A percentile compares a stretch with the other conserved stretches of the same genome.
Conservation (phyloP, 1,140 invertebrate genomes). For the Heterodera carotae region DNA sequence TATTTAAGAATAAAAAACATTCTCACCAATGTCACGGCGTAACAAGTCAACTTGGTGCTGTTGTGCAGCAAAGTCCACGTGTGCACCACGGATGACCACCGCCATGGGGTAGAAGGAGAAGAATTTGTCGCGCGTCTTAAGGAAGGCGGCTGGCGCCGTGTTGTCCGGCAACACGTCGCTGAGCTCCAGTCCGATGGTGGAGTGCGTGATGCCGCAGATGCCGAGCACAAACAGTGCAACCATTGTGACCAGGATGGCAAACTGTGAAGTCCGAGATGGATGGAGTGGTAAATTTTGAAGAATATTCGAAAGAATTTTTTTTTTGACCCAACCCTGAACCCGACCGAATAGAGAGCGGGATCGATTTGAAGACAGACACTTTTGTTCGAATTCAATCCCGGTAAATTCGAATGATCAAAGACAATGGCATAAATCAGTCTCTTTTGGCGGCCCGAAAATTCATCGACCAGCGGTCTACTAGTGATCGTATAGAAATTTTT, state of each 20-base stretch:
- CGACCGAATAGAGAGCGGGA: no score
- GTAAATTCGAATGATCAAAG: no score
- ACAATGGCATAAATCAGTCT: no score
- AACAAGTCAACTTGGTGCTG: conserved; percentile 89
- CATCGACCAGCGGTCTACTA: no score
- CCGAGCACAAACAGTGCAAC: conserved; percentile 71
- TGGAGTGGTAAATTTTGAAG: neutral
- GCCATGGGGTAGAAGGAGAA: conserved; percentile 98
- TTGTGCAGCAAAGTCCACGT: conserved; percentile 93
- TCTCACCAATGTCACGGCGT: conserved; percentile 79
- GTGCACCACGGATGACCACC: conserved; percentile 83
- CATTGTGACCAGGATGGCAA: conserved; percentile 72
- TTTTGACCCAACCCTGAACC: no score
- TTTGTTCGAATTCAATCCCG: no score
- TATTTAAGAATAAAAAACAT: conserved; percentile 8
- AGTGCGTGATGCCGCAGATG: conserved; percentile 73
- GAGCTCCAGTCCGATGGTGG: conserved; percentile 80
- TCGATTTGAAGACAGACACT: no score
- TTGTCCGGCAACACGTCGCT: conserved; percentile 88
- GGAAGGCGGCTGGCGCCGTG: conserved; percentile 84
- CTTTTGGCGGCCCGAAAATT: no score
- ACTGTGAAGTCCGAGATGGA: conserved; percentile 49
- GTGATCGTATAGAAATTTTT: no score
- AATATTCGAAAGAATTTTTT: neutral
- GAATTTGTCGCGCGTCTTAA: conserved; percentile 84